Percentiles rank a stretch among this genome's conserved stretches.
phyloP scores from a whole-genome alignment of 2,113 vertebrate genomes.

The Mastomys natalensis region DNA sequence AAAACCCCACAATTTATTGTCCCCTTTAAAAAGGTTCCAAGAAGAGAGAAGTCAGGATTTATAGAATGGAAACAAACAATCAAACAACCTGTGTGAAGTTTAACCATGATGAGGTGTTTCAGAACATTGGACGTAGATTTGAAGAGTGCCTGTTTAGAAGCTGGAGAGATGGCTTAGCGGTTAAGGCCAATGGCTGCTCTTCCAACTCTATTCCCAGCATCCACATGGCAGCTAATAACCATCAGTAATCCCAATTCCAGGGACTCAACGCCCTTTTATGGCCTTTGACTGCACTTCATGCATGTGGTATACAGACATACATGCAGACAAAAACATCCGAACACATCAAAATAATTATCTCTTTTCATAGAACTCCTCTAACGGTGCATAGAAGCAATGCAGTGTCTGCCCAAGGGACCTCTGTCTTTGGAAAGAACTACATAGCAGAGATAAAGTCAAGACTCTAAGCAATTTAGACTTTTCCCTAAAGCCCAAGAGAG shows the following conservation, averaged over 20 bases:
- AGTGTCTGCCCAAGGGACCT: background rate
- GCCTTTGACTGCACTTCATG: background rate
- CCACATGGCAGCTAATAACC: background rate
- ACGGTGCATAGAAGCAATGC: background rate
- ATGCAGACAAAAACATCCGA: background rate
- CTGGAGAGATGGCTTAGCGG: background rate
- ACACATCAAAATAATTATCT: background rate
- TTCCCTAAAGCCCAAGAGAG: background rate
- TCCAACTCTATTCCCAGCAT: background rate
- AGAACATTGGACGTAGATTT: background rate
- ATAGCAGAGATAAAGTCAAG: background rate
- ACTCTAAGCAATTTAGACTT: background rate
- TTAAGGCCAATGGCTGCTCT: background rate
- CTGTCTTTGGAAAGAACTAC: conserved; percentile 26
- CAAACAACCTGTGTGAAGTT: background rate
- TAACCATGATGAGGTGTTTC: background rate
- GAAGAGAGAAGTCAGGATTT: background rate
- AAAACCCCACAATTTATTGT: background rate
- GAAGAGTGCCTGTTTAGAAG: background rate
- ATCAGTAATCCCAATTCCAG: background rate
- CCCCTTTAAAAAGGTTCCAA: background rate
- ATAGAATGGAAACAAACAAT: background rate
- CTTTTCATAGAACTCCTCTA: background rate
- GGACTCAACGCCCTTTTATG: background rate
- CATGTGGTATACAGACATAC: background rate